Base-by-base conservation (phyloP, 2,113 vertebrate genomes). In the Camelus dromedarius region DNA sequence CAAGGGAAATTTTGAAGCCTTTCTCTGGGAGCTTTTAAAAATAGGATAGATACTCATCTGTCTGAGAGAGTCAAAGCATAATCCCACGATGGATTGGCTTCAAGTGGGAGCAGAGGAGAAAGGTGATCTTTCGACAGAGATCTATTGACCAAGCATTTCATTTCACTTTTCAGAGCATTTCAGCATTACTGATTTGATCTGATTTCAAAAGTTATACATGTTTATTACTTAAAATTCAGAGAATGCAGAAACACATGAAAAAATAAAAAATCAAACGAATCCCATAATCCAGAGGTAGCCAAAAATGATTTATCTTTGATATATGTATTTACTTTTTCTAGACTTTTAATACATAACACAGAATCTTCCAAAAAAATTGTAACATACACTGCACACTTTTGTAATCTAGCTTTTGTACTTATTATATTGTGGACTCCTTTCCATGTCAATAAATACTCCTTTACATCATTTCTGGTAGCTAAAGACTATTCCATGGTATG, bases 11-110 rank as follows among this genome's bases (percentile, higher is more conserved):
- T 77, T 79, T 79, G 56, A 91, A 93, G 50, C 19, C 13, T 80
- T 91, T 67, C 77, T 75, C 81, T 82, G 67, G 30, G 69, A 94
- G 87, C 93, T 95, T 97, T 95, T 80, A 35, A 89, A 89, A 96
- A 85, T 86, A 66, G 85, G 81, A 14, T 20, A 60, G 62, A 75
- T 91, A 60, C 64, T 93, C 95, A 77, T 52, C 46, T 56, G 62
- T 56, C 58, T 32, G 69, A 90, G 93, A 62, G 13, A 66, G 58
- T 0, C 56, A 56, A 66, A 30, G 52, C 3, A 1, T 72, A 22
- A 73, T 64, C n/a, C 62, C 89, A 1, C 24, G 80, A 62, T 8
- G 58, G 75, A 32, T 18, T 52, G 85, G 38, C 56, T 84, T 58
- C 0, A 0, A 52, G 13, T 20, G 18, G 58, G 20, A 62, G 9